phyloP scores from a whole-genome alignment of 1,140 invertebrate genomes.

The Bombus huntii region DNA sequence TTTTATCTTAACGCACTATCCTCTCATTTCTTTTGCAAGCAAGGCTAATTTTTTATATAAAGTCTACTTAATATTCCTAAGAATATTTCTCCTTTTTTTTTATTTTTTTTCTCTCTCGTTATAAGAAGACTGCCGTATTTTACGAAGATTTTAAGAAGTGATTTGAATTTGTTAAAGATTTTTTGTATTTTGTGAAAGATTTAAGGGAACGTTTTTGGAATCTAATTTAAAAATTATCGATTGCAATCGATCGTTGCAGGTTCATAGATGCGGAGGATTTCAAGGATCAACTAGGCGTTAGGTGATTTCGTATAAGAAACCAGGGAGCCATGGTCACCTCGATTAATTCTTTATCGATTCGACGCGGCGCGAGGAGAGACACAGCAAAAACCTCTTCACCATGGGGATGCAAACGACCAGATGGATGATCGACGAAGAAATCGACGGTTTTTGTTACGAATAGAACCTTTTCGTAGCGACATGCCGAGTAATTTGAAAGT shows the following conservation, averaged over 20 bases:
- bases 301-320: constrained; percentile 18
- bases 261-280: background rate
- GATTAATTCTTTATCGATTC: constrained; percentile 55
- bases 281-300: background rate
- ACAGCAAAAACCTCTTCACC: constrained; percentile 9
- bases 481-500: constrained; percentile 45
- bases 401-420: constrained; percentile 49
- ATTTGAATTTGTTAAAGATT: too few relatives aligned
- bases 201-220: too few relatives aligned
- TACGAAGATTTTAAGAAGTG: too few relatives aligned
- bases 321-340: constrained; percentile 35
- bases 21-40: too few relatives aligned
- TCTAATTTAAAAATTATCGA: background rate
- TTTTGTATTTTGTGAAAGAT: too few relatives aligned
- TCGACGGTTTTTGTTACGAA: constrained; percentile 20
- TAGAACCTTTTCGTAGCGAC: constrained; percentile 32
- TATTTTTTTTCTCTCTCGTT: too few relatives aligned
- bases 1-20: too few relatives aligned
- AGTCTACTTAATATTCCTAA: too few relatives aligned
- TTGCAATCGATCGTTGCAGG: constrained; percentile 9
- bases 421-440: constrained; percentile 37
- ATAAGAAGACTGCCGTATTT: too few relatives aligned
- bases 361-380: constrained; percentile 21
- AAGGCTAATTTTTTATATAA: too few relatives aligned
- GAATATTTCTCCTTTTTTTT: too few relatives aligned